Conservation (phyloP, 2,888 invertebrate genomes). For the Rhogogaster chlorosoma region DNA sequence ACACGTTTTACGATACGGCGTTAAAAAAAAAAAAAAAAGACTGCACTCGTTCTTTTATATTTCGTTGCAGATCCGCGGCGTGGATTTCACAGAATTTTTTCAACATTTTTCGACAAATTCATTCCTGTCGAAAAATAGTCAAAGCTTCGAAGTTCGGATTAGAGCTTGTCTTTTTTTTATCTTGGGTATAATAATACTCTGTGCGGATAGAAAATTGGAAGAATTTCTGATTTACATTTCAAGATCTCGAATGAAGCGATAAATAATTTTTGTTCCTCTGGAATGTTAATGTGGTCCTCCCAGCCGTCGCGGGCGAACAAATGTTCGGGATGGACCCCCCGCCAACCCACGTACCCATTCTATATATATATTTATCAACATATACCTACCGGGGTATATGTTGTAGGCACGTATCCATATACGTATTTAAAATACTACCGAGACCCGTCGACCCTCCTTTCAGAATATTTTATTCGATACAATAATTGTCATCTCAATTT, state of each 20-base stretch:
- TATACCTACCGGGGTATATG: background rate
- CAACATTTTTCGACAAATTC: background rate
- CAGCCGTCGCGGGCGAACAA: conserved; percentile 63
- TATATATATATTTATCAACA: conserved; percentile 32
- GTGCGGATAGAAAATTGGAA: conserved; percentile 67
- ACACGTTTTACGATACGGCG: conserved; percentile 58
- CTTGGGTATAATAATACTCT: background rate
- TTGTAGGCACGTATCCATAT: background rate
- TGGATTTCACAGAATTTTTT: background rate
- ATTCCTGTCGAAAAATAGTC: too few species aligned
- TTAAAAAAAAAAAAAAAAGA: conserved; percentile 56
- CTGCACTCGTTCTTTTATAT: background rate
- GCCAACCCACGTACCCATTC: conserved; percentile 65
- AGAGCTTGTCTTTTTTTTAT: background rate
- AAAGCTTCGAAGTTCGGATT: background rate
- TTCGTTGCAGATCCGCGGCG: background rate
- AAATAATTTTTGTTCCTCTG: conserved; percentile 72
- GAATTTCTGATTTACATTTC: conserved; percentile 73
- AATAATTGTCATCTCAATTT: conserved; percentile 46
- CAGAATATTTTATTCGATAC: conserved; percentile 35
- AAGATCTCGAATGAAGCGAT: conserved; percentile 74
- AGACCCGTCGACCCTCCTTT: conserved; percentile 53
- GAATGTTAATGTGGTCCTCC: conserved; percentile 72
- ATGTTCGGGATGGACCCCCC: conserved; percentile 68
- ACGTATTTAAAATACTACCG: conserved; percentile 59